Evolutionary conservation across 2,113 vertebrate species (phyloP).

Genomic region (Willisornis vidua): DNA sequence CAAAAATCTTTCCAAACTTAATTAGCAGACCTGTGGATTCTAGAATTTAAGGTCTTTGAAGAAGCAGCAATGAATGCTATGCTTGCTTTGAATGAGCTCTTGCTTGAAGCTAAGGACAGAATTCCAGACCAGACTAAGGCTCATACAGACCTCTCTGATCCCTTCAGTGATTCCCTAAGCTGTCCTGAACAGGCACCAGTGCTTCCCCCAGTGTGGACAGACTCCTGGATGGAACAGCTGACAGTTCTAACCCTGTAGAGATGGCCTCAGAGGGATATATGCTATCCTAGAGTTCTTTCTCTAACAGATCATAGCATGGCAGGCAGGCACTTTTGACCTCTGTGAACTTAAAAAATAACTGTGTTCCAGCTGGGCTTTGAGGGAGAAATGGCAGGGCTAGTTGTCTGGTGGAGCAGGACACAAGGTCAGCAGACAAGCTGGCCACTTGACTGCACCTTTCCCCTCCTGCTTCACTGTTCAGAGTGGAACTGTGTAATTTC

Average conservation of each 20-base stretch:
- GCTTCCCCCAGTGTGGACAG: not conserved
- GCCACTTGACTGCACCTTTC: not conserved
- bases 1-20: not conserved
- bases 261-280: not conserved
- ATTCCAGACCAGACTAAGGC: not conserved
- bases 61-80: not conserved
- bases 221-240: not conserved
- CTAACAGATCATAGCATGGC: no score
- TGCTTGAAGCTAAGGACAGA: not conserved
- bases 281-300: not conserved
- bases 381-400: not conserved
- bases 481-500: not conserved
- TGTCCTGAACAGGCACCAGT: not conserved
- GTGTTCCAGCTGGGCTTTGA: not conserved
- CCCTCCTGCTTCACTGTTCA: not conserved
- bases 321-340: not conserved
- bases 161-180: not conserved
- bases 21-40: not conserved
- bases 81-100: not conserved
- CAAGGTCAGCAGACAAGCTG: not conserved
- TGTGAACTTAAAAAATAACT: not conserved
- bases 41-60: not conserved
- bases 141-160: not conserved
- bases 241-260: not conserved
- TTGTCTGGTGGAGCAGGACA: fast-evolving